Base-by-base conservation (phyloP, 2,888 invertebrate genomes). In the Calephelis perditalis region DNA sequence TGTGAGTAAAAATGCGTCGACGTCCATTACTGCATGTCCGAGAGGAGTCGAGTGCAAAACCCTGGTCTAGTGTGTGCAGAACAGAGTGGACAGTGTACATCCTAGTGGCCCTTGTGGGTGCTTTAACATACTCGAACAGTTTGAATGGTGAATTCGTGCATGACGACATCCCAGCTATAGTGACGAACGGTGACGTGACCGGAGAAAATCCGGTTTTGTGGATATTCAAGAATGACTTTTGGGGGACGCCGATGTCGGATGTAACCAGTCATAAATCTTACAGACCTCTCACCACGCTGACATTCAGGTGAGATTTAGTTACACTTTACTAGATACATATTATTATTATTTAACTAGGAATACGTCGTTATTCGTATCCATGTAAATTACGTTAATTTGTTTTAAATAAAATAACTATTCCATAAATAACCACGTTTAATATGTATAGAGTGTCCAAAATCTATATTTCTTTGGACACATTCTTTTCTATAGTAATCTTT, bases 241-340 rank as follows among this genome's bases (percentile, higher is more conserved):
- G 97, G 97, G 97, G 97, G n/a, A 95, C 94, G 60, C 94, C 95
- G 44, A 96, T 97, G 95, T 92, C 93, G n/a, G 95, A 96, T 75
- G 86, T 93, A 59, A 92, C 92, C 75, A 96, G 96, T 73, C 97
- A 97, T 86, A 97, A 97, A 90, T 96, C 96, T 59, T 97, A 97
- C 82, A 91, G 97, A 71, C 97, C 97, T 49, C 86, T 97, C 68
- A 96, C 96, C 12, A 94, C 95, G 57, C 89, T 97, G 59, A 94
- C 96, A 8, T 97, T 97, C 90, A 93, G 97, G 97, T 97, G 84
- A 93, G 94, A 86, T 46, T 45, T 8, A 36, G n/a, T 56, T 58
- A 12, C 6, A 49, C 46, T 60, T 37, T 45, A 6, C n/a, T 6
- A 52, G 12, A 26, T 26, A 26, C 26, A 54, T 26, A 54, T 5